Conservation (phyloP, 2,888 invertebrate species). For the Melanargia galathea region DNA sequence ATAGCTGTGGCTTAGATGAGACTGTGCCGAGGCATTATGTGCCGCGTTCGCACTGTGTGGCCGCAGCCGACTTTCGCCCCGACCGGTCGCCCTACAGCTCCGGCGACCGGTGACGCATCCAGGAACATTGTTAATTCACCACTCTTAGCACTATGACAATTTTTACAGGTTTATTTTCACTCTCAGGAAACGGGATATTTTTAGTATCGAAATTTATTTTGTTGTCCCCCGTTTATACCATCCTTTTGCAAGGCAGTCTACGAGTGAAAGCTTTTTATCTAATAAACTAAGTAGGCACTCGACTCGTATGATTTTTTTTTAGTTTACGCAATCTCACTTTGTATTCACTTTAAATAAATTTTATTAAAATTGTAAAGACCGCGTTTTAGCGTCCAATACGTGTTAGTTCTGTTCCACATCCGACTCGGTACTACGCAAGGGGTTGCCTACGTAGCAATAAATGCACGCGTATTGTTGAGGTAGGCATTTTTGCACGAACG, state of each 20-base stretch:
- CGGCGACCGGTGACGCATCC: constrained; percentile 74
- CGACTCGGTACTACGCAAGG: constrained; percentile 46
- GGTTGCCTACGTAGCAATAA: constrained; percentile 51
- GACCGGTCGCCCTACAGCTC: constrained; percentile 80
- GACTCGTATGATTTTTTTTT: not conserved
- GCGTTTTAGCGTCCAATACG: constrained; percentile 11
- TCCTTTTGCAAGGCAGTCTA: not conserved
- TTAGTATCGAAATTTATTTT: not conserved
- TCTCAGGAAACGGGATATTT: not conserved
- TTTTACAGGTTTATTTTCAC: constrained; percentile 27
- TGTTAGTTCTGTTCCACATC: constrained; percentile 38
- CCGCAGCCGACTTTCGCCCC: constrained; percentile 79
- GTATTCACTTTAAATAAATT: not conserved
- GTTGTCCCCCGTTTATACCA: not conserved
- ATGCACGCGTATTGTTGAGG: constrained; percentile 52
- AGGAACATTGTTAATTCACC: constrained; percentile 70
- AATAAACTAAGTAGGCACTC: no score
- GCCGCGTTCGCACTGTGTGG: constrained; percentile 72
- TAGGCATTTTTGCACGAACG: constrained; percentile 52
- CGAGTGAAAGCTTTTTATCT: no score
- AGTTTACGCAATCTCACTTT: not conserved
- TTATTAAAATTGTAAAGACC: constrained; percentile 6
- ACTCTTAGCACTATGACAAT: constrained; percentile 50
- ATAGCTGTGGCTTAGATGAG: constrained; percentile 81
- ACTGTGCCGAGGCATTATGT: constrained; percentile 69